Evolutionary conservation across 2,113 vertebrate genomes (phyloP), one percentile per base, ranked within the genome.

Genomic region (Nematolebias whitei): DNA sequence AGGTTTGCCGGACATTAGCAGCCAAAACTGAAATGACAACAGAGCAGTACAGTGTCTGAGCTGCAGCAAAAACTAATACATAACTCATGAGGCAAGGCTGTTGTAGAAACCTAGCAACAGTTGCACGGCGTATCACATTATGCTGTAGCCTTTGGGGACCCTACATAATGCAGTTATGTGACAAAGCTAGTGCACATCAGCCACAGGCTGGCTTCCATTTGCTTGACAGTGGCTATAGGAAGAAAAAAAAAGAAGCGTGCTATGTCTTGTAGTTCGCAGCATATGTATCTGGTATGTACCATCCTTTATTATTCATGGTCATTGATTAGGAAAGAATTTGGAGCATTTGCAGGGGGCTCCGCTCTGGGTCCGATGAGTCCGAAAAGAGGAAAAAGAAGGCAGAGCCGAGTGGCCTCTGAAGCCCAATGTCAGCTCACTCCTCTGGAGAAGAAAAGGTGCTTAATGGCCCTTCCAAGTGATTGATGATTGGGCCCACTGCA

Each of bases 111-210:
- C 52, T 50, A 19, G 81, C 85, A 77, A 73, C 78, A 71, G 78
- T 63, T 38, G 45, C 20, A 2, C 56, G 50, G 69, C 50, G 50
- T 59, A 76, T 87, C 76, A 16, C 83, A 87, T 90, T 85, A 88
- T 88, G 85, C 84, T 20, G 73, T 82, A 62, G 86, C 86, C 88
- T 80, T 72, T 65, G 81, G 88, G 85, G 83, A 86, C 69, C 56
- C 85, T 84, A 69, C 86, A 86, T 88, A 88, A 88, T 88, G 85
- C 80, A 87, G 86, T 85, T 79, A 83, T 82, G 88, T 90, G 88
- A 88, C 86, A 88, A 79, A 80, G 86, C 83, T 49, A 65, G 83
- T 86, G 73, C 77, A 48, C 63, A 15, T 90, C 88, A 88, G 79
- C 82, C 84, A 87, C 73, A 23, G 83, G 88, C 84, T 44, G 50